Evolutionary conservation across 2,113 vertebrate genomes (phyloP).

Genomic region (Phyllostomus hastatus): DNA sequence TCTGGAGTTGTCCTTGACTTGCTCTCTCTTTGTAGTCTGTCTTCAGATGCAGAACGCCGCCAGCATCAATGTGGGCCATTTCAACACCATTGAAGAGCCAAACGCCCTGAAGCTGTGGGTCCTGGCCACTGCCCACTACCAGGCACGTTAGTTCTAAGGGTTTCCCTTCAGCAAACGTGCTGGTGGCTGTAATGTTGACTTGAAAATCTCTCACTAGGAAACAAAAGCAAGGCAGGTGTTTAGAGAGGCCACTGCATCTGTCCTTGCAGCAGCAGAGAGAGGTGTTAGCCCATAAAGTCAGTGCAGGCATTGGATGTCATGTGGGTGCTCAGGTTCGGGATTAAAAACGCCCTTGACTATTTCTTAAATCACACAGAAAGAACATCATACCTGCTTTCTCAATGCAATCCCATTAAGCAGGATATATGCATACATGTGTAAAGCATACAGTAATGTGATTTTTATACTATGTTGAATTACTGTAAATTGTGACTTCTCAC

Average conservation of each 20-base stretch:
- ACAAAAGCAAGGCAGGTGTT: slow-evolving; percentile 49
- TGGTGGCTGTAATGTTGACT: slow-evolving; percentile 67
- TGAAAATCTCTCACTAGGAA: slow-evolving; percentile 75
- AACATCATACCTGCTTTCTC: not conserved
- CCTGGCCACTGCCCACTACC: slow-evolving; percentile 63
- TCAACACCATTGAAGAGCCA: slow-evolving; percentile 79
- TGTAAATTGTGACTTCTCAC: not conserved
- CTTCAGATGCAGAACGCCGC: slow-evolving; percentile 77
- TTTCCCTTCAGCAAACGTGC: slow-evolving; percentile 78
- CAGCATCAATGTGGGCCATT: slow-evolving; percentile 80
- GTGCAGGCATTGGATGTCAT: not conserved
- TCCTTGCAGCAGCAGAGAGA: not conserved
- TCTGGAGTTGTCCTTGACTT: slow-evolving; percentile 78
- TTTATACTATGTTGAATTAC: not conserved
- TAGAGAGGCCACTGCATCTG: not conserved
- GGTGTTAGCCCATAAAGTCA: not conserved
- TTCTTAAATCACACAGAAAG: not conserved
- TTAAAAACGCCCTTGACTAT: not conserved
- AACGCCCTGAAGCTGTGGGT: slow-evolving; percentile 78
- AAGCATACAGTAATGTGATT: not conserved
- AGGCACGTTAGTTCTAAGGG: slow-evolving; percentile 80
- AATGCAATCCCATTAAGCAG: not conserved
- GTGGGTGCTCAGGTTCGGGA: not conserved
- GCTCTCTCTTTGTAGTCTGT: slow-evolving; percentile 70
- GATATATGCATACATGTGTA: not conserved